Percentiles rank a stretch among this genome's conserved stretches.
Evolutionary conservation across 1,140 invertebrate species (phyloP).

Genomic region (Augochlora pura): DNA sequence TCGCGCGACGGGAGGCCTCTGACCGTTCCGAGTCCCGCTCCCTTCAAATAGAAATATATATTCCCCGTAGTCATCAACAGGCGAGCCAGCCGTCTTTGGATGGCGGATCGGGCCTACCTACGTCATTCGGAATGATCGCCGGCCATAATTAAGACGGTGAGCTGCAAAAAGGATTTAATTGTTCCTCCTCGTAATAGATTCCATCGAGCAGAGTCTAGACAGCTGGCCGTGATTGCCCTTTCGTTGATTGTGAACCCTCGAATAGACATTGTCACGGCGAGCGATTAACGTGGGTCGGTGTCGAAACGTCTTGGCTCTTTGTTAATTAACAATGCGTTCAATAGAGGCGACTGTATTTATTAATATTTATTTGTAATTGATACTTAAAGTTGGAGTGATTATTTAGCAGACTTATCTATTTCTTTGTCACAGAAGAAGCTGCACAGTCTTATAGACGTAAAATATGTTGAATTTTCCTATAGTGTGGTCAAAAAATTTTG

Average conservation of each 20-base stretch:
- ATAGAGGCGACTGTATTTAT: too few relatives aligned
- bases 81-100: slow-evolving; percentile 64
- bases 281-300: not conserved
- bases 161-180: slow-evolving; percentile 64
- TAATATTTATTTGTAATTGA: too few relatives aligned
- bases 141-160: slow-evolving; percentile 62
- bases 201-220: not conserved
- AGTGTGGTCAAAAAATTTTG: too few relatives aligned
- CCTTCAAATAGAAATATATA: slow-evolving; percentile 49
- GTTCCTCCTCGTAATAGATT: slow-evolving; percentile 34
- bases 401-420: too few relatives aligned
- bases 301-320: too few relatives aligned
- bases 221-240: not conserved
- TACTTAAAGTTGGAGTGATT: too few relatives aligned
- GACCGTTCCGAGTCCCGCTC: slow-evolving; percentile 48
- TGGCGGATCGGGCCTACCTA: slow-evolving; percentile 49
- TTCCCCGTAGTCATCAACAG: slow-evolving; percentile 63
- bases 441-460: too few relatives aligned
- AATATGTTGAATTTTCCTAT: too few relatives aligned
- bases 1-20: slow-evolving; percentile 62
- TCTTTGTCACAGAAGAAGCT: too few relatives aligned
- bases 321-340: too few relatives aligned
- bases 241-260: not conserved
- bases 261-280: not conserved
- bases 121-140: slow-evolving; percentile 46